A percentile compares a stretch with the other conserved stretches of the same genome.
phyloP scores from a whole-genome alignment of 2,888 invertebrate genomes.

The Ectropis crepuscularia region DNA sequence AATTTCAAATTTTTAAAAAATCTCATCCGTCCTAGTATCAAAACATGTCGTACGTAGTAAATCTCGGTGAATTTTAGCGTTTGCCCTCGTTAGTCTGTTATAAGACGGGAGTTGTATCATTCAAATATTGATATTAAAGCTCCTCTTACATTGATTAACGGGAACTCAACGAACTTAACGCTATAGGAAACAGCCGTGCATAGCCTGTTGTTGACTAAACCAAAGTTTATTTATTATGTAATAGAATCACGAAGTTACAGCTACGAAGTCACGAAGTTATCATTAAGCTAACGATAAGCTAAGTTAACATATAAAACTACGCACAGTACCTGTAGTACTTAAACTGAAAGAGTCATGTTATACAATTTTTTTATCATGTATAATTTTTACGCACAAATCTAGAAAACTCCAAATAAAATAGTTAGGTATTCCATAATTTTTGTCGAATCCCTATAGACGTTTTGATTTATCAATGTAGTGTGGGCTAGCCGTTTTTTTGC shows the following conservation, averaged over 20 bases:
- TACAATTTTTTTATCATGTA: no score
- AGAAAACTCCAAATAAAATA: no score
- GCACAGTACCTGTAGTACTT: no score
- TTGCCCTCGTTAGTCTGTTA: slow-evolving; percentile 73
- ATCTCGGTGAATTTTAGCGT: slow-evolving; percentile 68
- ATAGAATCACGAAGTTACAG: background rate
- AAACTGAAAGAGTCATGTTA: no score
- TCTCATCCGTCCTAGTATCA: slow-evolving; percentile 45
- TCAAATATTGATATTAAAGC: slow-evolving; percentile 73
- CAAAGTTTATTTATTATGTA: background rate
- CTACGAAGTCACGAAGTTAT: no score
- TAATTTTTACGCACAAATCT: no score
- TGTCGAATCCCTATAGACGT: no score
- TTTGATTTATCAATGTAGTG: no score
- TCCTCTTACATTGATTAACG: slow-evolving; percentile 61
- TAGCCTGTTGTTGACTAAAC: background rate
- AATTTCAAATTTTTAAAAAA: no score
- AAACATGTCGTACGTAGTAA: slow-evolving; percentile 42
- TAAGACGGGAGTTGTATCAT: slow-evolving; percentile 68
- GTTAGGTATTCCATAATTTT: no score
- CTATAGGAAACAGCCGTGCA: background rate
- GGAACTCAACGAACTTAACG: slow-evolving; percentile 3
- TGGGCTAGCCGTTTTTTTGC: no score
- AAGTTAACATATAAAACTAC: no score
- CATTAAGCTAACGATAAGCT: background rate